These are phyloP conservation scores for Sebastes minor DNA, from an alignment of 2,797 vertebrate genomes.

Conservation along the genomic window DNA sequence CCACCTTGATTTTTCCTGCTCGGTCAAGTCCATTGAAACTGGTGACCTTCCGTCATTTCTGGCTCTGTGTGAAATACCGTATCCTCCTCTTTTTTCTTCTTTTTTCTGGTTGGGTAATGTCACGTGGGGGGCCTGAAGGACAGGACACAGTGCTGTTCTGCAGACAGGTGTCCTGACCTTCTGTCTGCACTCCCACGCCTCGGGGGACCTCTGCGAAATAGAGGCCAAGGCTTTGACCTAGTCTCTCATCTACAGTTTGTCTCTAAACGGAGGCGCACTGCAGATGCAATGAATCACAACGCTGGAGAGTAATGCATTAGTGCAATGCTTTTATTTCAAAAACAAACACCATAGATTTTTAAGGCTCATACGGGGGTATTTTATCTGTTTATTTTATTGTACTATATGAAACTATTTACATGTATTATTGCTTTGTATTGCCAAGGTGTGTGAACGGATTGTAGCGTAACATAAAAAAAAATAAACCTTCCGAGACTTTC, in stretches of 20 bases:
- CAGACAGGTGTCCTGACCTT: constrained; percentile 79
- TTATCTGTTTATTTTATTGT: not conserved
- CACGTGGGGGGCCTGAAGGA: constrained; percentile 65
- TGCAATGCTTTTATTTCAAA: constrained; percentile 1
- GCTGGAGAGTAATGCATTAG: constrained; percentile 5
- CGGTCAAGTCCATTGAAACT: constrained; percentile 18
- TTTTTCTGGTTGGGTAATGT: constrained; percentile 33
- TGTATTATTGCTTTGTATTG: no score
- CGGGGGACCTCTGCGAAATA: constrained; percentile 69
- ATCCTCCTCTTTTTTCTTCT: not conserved
- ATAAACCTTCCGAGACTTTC: no score
- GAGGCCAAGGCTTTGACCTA: constrained; percentile 76
- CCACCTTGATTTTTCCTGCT: not conserved
- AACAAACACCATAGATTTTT: not conserved
- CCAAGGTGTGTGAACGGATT: no score
- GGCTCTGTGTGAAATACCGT: constrained; percentile 13
- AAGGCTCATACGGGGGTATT: not conserved
- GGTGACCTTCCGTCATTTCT: constrained; percentile 34
- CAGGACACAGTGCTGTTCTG: constrained; percentile 56
- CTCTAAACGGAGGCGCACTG: constrained; percentile 59
- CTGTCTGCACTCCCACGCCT: constrained; percentile 66
- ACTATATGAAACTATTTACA: no score
- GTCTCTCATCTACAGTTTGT: constrained; percentile 62
- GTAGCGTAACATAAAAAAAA: no score
- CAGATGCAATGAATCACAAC: constrained; percentile 63